These are phyloP conservation scores for Stramonita haemastoma DNA, from an alignment of 2,888 invertebrate genomes.

Conservation along the genomic window DNA sequence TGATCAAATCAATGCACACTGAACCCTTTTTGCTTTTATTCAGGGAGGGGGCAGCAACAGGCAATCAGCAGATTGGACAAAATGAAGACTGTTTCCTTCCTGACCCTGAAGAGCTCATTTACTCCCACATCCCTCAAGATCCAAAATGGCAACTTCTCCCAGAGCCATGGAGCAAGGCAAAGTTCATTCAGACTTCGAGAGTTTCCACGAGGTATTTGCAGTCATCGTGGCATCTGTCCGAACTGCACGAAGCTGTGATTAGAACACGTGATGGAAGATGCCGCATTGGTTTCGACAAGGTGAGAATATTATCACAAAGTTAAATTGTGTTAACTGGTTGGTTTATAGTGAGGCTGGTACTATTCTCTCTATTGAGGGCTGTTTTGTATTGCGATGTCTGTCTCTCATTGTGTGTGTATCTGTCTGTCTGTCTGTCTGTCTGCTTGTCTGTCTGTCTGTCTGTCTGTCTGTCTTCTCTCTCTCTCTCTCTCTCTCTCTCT, in stretches of 20 bases:
- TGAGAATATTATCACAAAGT: not conserved
- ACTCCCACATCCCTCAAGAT: conserved; percentile 64
- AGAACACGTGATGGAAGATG: conserved; percentile 55
- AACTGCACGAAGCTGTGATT: conserved; percentile 53
- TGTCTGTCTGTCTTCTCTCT: no score
- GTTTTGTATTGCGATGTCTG: no score
- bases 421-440: no score
- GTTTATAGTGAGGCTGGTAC: no score
- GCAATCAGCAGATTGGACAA: not conserved
- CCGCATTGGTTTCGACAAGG: conserved; percentile 42
- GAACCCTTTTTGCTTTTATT: not conserved
- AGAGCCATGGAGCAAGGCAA: conserved; percentile 48
- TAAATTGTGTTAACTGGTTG: no score
- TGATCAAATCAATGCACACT: no score
- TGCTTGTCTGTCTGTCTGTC: no score
- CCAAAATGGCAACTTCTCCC: conserved; percentile 67
- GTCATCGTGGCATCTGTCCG: conserved; percentile 54
- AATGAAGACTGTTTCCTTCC: conserved; percentile 71
- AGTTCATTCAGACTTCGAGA: conserved; percentile 61
- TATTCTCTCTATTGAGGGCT: no score
- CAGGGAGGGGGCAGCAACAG: not conserved
- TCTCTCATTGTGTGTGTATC: no score
- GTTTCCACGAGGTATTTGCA: conserved; percentile 62
- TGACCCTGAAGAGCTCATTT: conserved; percentile 63
- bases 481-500: not conserved